Evolutionary conservation across 2,113 vertebrate genomes (phyloP).

Genomic region (Donacobius atricapilla): DNA sequence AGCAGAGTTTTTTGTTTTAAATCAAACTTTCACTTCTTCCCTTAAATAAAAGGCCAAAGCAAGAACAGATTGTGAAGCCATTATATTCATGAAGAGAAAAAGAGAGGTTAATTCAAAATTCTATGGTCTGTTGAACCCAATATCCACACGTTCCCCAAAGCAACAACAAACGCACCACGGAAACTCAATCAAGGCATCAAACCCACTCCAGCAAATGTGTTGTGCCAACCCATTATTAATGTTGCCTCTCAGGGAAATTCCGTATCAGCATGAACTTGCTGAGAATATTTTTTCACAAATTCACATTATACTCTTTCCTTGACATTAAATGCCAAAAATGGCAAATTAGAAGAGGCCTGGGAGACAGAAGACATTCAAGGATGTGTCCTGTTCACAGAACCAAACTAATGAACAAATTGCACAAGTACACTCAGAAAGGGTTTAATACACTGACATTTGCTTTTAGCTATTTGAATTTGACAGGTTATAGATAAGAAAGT

Average conservation of each 20-base stretch:
- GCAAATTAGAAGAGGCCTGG: background rate
- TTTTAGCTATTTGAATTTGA: constrained; percentile 51
- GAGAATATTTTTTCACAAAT: constrained; percentile 63
- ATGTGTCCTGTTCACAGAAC: background rate
- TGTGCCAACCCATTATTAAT: constrained; percentile 71
- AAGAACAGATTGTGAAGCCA: constrained; percentile 43
- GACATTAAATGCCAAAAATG: constrained; percentile 4
- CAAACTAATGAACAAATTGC: background rate
- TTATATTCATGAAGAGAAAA: constrained; percentile 60
- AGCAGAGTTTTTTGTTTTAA: background rate
- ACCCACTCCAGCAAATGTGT: constrained; percentile 66
- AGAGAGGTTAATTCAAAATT: constrained; percentile 73
- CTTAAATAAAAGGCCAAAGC: constrained; percentile 32
- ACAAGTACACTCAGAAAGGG: constrained; percentile 7
- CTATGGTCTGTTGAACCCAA: constrained; percentile 68
- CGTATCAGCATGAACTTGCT: constrained; percentile 45
- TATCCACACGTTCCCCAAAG: constrained; percentile 66
- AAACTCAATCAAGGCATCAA: constrained; percentile 73
- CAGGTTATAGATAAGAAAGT: constrained; percentile 69
- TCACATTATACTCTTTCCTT: constrained; percentile 36
- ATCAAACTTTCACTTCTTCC: background rate
- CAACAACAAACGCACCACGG: constrained; percentile 69
- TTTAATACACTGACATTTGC: constrained; percentile 60
- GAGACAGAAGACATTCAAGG: background rate
- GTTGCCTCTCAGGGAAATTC: constrained; percentile 70